A percentile compares a stretch with the other conserved stretches of the same genome.
Evolutionary conservation across 2,797 vertebrate genomes (phyloP).

Genomic region (Coregonus ussuriensis): DNA sequence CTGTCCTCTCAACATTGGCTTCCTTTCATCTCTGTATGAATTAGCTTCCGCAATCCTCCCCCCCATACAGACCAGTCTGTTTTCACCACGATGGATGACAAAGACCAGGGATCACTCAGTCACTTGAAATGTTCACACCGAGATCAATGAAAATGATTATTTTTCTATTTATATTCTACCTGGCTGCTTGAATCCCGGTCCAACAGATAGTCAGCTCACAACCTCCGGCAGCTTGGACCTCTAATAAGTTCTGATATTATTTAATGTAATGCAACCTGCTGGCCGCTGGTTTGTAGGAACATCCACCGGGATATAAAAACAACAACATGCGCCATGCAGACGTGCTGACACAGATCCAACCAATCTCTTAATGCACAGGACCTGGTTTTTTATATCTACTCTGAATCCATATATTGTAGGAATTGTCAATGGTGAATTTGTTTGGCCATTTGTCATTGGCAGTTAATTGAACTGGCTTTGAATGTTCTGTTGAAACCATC

Average conservation of each 20-base stretch:
- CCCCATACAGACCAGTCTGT: constrained; percentile 45
- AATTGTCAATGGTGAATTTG: neutral
- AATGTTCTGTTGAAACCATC: neutral
- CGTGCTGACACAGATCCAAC: constrained; percentile 4
- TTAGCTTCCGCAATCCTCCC: constrained; percentile 30
- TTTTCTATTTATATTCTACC: constrained; percentile 20
- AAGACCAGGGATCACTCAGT: constrained; percentile 9
- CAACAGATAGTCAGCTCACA: constrained; percentile 20
- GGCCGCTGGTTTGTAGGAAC: constrained; percentile 22
- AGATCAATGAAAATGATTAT: constrained; percentile 23
- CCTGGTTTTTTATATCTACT: neutral
- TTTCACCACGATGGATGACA: constrained; percentile 7
- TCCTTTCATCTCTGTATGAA: constrained; percentile 54
- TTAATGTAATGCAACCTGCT: constrained; percentile 41
- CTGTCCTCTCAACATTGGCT: constrained; percentile 51
- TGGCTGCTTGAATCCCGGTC: constrained; percentile 7
- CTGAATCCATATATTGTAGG: neutral
- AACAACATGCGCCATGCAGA: constrained; percentile 1
- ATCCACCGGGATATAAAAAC: constrained; percentile 30
- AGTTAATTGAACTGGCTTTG: neutral
- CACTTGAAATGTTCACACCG: constrained; percentile 6
- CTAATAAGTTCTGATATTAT: constrained; percentile 46
- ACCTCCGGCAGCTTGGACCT: constrained; percentile 28
- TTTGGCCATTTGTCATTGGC: neutral
- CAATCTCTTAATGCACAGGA: neutral